Percentiles rank a stretch among this genome's conserved stretches.
Evolutionary conservation across 2,888 invertebrate species (phyloP).

Genomic region (Pristionchus arcanus): DNA sequence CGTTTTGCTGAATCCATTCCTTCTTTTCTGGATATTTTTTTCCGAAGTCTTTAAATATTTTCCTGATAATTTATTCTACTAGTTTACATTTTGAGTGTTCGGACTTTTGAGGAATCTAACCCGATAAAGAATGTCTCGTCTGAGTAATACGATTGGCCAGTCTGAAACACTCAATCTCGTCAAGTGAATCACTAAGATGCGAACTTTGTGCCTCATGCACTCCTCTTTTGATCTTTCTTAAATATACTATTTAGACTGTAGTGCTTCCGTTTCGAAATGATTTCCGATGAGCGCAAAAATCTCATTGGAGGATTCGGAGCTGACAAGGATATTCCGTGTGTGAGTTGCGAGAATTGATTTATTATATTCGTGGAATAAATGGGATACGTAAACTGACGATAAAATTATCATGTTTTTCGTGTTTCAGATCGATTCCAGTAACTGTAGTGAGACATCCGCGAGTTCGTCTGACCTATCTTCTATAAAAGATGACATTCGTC

Average conservation of each 20-base stretch:
- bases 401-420: not conserved
- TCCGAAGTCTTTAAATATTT: not conserved
- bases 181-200: not conserved
- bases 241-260: not conserved
- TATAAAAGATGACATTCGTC: not conserved
- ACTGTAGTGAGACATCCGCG: not conserved
- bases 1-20: not conserved
- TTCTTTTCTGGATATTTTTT: not conserved
- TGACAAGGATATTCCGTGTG: conserved; percentile 6
- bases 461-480: not conserved
- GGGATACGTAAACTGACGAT: no score
- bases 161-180: conserved; percentile 18
- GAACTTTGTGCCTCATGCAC: not conserved
- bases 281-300: conserved; percentile 3
- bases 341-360: not conserved
- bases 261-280: not conserved
- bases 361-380: no score
- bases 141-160: not conserved
- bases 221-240: not conserved
- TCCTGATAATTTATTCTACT: not conserved
- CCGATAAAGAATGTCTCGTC: conserved; percentile 16
- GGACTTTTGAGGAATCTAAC: not conserved
- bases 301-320: not conserved
- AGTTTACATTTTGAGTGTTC: not conserved
- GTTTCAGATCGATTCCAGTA: conserved; percentile 24